phyloP scores from a whole-genome alignment of 2,113 vertebrate genomes.

The Archocentrus centrarchus region DNA sequence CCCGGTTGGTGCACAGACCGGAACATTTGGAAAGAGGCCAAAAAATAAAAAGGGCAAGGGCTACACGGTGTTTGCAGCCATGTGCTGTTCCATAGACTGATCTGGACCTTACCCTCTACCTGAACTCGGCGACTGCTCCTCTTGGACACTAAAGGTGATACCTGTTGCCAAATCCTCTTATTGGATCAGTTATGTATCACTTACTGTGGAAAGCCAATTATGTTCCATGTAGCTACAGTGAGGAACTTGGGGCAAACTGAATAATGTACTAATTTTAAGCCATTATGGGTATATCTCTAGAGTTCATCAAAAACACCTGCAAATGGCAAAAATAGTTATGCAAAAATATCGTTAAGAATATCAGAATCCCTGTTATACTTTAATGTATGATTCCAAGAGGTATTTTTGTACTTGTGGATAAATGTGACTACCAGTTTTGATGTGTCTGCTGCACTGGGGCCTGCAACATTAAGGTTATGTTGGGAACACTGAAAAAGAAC shows the following conservation, averaged over 20 bases:
- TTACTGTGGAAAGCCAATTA: not conserved
- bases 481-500: not conserved
- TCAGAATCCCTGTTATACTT: not conserved
- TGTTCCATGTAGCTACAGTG: not conserved
- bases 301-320: not conserved
- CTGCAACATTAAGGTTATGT: not conserved
- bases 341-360: not conserved
- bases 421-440: not conserved
- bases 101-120: conserved; percentile 87
- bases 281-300: not conserved
- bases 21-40: conserved; percentile 75
- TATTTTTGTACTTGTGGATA: not conserved
- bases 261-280: conserved; percentile 3
- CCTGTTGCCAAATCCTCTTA: not conserved
- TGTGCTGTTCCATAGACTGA: conserved; percentile 88
- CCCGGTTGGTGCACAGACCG: conserved; percentile 54
- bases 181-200: not conserved
- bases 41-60: conserved; percentile 72
- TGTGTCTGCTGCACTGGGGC: not conserved
- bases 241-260: not conserved
- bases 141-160: not conserved
- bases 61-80: conserved; percentile 81
- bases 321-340: not conserved
- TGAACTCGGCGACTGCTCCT: conserved; percentile 59
- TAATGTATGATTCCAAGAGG: not conserved